These are phyloP conservation scores for Saguinus midas DNA, from an alignment of 2,113 vertebrate genomes.

Conservation along the genomic window DNA sequence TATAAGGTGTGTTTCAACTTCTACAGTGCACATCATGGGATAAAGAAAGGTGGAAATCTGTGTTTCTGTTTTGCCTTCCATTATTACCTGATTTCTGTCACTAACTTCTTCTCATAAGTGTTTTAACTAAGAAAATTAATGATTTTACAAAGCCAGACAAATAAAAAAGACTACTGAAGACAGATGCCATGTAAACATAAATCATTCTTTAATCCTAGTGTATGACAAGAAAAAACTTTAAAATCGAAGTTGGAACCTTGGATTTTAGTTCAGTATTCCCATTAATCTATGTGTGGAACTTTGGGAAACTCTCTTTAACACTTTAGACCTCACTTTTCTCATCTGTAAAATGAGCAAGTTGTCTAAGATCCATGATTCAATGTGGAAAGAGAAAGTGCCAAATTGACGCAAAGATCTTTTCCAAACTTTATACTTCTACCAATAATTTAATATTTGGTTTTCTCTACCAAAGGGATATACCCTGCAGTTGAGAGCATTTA, in stretches of 20 bases:
- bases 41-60: background rate
- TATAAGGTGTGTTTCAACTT: background rate
- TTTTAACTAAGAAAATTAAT: conserved; percentile 15
- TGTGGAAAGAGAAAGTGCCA: background rate
- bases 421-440: background rate
- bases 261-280: background rate
- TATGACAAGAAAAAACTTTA: background rate
- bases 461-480: background rate
- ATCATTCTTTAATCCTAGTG: background rate
- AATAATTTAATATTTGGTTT: background rate
- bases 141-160: background rate
- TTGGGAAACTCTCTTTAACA: background rate
- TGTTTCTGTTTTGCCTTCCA: background rate
- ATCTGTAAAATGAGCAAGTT: conserved; percentile 1
- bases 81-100: background rate
- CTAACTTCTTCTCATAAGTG: background rate
- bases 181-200: background rate
- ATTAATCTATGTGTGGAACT: background rate
- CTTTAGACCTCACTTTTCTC: background rate
- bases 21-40: background rate
- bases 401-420: background rate
- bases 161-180: background rate
- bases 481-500: background rate
- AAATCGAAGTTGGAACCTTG: background rate
- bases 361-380: background rate